A percentile compares a stretch with the other conserved stretches of the same genome.
phyloP scores from a whole-genome alignment of 2,888 invertebrate genomes.

The Miltochrista miniata region DNA sequence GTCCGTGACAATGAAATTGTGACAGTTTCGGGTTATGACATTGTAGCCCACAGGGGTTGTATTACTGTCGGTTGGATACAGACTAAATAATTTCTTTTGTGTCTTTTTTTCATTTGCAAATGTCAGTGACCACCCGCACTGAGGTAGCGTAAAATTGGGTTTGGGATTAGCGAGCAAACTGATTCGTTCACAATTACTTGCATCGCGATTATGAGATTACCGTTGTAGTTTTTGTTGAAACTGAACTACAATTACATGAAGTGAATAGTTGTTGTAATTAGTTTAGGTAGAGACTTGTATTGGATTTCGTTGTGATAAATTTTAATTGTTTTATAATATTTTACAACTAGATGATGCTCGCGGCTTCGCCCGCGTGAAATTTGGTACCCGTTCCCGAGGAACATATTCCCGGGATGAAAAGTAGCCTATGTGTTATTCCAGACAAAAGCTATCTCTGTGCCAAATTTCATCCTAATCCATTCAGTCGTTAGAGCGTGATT shows the following conservation, averaged over 20 bases:
- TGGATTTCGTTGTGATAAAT: no score
- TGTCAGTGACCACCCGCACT: slow-evolving; percentile 43
- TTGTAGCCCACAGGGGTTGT: slow-evolving; percentile 58
- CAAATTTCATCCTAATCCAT: no score
- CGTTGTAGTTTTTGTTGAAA: slow-evolving; percentile 16
- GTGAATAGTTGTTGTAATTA: no score
- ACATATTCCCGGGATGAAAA: no score
- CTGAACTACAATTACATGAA: slow-evolving; percentile 13
- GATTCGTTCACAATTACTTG: slow-evolving; percentile 29
- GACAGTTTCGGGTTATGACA: slow-evolving; percentile 67
- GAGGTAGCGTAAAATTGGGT: slow-evolving; percentile 56
- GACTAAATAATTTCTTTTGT: slow-evolving; percentile 28
- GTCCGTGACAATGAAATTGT: slow-evolving; percentile 55
- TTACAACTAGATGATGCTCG: no score
- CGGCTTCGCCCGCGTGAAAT: no score
- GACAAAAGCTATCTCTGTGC: no score
- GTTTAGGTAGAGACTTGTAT: no score
- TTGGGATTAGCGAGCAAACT: slow-evolving; percentile 48
- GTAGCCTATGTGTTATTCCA: no score
- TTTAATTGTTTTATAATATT: no score
- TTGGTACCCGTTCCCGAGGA: no score
- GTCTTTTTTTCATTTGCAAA: slow-evolving; percentile 31
- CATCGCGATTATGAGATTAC: slow-evolving; percentile 31
- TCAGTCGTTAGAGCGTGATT: no score
- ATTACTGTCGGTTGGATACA: slow-evolving; percentile 52